Evolutionary conservation across 2,888 invertebrate species (phyloP).

Genomic region (Gerris lacustris): DNA sequence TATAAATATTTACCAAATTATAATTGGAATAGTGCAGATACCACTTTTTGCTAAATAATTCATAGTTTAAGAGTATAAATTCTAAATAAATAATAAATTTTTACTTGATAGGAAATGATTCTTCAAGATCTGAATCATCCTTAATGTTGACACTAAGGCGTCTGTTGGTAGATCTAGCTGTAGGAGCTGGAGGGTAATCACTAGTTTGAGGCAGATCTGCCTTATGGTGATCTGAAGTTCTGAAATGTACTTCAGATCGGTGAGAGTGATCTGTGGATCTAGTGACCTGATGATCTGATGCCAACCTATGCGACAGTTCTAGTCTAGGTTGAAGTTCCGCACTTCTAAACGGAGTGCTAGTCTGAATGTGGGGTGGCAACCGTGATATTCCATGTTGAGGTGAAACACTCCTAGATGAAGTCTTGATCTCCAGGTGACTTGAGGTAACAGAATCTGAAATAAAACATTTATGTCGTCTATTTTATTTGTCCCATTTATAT

Average conservation of each 20-base stretch:
- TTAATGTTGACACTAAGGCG: not conserved
- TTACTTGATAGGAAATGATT: not conserved
- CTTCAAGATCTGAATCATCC: not conserved
- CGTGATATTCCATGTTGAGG: not conserved
- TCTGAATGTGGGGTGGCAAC: not conserved
- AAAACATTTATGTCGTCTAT: too few species aligned
- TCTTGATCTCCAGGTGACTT: not conserved
- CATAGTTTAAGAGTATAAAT: too few species aligned
- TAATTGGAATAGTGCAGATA: too few species aligned
- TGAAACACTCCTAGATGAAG: not conserved
- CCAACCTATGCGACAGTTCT: not conserved
- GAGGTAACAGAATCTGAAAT: not conserved
- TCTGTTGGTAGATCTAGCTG: not conserved
- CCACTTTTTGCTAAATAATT: too few species aligned
- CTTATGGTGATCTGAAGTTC: not conserved
- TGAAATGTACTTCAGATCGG: not conserved
- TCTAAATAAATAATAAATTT: too few species aligned
- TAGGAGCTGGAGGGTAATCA: too few species aligned
- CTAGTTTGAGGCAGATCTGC: not conserved
- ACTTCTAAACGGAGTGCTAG: not conserved
- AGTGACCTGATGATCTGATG: not conserved
- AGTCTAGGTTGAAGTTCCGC: not conserved
- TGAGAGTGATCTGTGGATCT: too few species aligned
- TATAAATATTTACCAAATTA: too few species aligned
- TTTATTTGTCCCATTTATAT: too few species aligned